These are phyloP conservation scores for Pogoniulus pusillus DNA, from an alignment of 2,797 vertebrate species.

Conservation along the genomic window DNA sequence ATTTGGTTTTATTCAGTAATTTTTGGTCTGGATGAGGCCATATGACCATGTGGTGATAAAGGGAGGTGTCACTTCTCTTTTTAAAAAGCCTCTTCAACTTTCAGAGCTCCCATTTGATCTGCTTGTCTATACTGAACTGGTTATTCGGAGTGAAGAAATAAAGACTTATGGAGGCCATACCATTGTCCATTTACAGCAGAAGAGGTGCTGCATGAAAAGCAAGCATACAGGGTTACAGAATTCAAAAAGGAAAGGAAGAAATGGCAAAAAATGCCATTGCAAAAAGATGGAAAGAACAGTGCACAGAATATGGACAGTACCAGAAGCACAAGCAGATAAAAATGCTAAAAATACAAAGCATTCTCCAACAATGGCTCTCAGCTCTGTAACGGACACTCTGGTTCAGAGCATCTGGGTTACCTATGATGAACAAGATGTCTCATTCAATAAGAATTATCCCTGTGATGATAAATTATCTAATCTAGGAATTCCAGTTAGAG, in stretches of 20 bases:
- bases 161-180: not conserved
- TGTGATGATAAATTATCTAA: not conserved
- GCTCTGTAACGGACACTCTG: not conserved
- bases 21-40: not conserved
- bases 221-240: not conserved
- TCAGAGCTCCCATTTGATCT: not conserved
- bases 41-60: too few species aligned
- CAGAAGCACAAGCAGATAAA: not conserved
- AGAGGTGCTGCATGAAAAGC: not conserved
- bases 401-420: not conserved
- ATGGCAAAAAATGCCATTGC: too few species aligned
- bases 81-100: not conserved
- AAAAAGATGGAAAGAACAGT: not conserved
- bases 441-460: not conserved
- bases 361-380: not conserved
- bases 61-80: not conserved
- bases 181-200: not conserved
- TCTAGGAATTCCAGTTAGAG: not conserved
- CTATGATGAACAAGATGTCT: not conserved
- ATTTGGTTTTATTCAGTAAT: not conserved
- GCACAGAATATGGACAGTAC: not conserved
- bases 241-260: not conserved
- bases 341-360: not conserved
- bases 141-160: not conserved
- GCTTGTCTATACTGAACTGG: not conserved